Evolutionary conservation across 2,113 vertebrate genomes (phyloP), one percentile per base, ranked within the genome.

Genomic region (Panthera uncia): DNA sequence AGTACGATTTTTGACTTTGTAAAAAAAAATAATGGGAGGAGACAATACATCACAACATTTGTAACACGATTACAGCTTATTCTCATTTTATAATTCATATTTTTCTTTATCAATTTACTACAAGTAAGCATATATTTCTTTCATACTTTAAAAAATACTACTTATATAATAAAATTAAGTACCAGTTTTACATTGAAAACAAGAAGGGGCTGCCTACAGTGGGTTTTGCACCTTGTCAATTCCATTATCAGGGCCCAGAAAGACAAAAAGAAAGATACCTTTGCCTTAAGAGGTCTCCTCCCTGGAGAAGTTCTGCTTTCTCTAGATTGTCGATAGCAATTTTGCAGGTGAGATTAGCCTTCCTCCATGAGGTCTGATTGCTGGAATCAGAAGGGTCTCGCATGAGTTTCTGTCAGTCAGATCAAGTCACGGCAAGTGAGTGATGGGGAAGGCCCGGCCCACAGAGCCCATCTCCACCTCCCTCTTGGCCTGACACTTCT

Each of bases 331-430:
- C 99, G 1, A 99, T 99, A 33, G 99, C 99, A 87, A 99, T 98
- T 98, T 99, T 99, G 98, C 99, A 99, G 41, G 99, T 99, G 33
- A 99, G 99, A 97, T 99, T 99, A 68, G 99, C 99, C 97, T 99
- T 99, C 98, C 99, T 99, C 99, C 99, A 99, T 41, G 99, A 99
- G 4, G 99, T 99, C 98, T 99, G 99, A 95, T 99, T 99, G 98
- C 99, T 99, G 98, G 92, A 99, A 99, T 89, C 83, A 97, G 71
- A 98, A 94, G 55, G 81, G 89, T 27, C 85, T 29, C 0, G 1
- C 0, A 8, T 94, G 88, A 98, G 88, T 50, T 52, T 89, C 83
- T 78, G 29, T 48, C 36, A 15, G 33, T 23, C 66, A 41, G 6
- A 14, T 89, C 87, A 12, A 16, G 31, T 78, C 65, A 85, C 33